A percentile compares a stretch with the other conserved stretches of the same genome.
These are phyloP conservation scores for Dicycla oo DNA, from an alignment of 2,888 invertebrate genomes.

Conservation along the genomic window DNA sequence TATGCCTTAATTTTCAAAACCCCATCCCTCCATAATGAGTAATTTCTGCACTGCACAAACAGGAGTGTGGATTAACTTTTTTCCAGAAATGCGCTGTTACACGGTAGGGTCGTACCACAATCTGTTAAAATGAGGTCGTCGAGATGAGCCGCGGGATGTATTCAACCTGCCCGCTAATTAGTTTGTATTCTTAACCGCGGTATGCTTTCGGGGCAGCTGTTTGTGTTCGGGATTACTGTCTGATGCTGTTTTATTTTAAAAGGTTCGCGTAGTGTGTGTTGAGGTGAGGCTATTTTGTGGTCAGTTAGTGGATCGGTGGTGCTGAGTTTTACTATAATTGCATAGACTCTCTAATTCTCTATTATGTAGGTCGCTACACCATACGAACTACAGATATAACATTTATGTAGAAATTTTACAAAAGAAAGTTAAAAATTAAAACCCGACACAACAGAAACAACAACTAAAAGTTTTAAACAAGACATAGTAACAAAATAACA, in stretches of 20 bases:
- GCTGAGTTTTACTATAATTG: no score
- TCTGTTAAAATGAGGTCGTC: slow-evolving; percentile 67
- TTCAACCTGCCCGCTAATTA: slow-evolving; percentile 70
- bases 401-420: no score
- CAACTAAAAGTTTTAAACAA: no score
- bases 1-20: background rate
- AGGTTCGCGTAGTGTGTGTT: slow-evolving; percentile 2
- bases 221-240: slow-evolving; percentile 39
- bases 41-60: slow-evolving; percentile 33
- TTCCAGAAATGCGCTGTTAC: slow-evolving; percentile 34
- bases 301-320: no score
- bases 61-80: slow-evolving; percentile 38
- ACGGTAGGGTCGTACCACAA: slow-evolving; percentile 45
- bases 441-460: no score
- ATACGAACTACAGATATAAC: no score
- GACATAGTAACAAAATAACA: no score
- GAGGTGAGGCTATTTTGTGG: background rate
- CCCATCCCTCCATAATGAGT: slow-evolving; percentile 14
- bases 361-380: no score
- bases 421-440: no score
- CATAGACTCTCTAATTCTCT: no score
- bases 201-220: slow-evolving; percentile 45
- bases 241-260: slow-evolving; percentile 23
- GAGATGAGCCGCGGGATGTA: slow-evolving; percentile 61
- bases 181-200: slow-evolving; percentile 66